Conservation (phyloP, 1,140 invertebrate species). For the Berghia stephanieae region DNA sequence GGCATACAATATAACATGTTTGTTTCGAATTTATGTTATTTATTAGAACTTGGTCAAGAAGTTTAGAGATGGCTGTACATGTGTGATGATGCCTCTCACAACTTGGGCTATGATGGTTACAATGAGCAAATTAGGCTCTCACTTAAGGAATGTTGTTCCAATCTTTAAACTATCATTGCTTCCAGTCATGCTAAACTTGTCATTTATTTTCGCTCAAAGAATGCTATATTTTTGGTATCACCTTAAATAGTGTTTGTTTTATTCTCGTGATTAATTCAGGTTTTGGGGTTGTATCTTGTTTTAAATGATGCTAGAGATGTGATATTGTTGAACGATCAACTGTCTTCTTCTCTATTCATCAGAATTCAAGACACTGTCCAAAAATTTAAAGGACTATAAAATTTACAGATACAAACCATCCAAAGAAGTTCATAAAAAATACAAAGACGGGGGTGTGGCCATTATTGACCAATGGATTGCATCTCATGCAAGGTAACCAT, state of each 20-base stretch:
- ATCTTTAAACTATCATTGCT: too few species aligned
- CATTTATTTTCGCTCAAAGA: too few species aligned
- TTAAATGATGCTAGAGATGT: background rate
- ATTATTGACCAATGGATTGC: slow-evolving; percentile 97
- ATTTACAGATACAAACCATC: slow-evolving; percentile 69
- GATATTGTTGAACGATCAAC: background rate
- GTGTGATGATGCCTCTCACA: too few species aligned
- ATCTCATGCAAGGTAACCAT: slow-evolving; percentile 77
- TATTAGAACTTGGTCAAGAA: too few species aligned
- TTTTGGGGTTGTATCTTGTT: background rate
- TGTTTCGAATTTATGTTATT: too few species aligned
- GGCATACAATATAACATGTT: too few species aligned
- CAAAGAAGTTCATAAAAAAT: slow-evolving; percentile 59
- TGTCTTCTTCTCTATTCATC: slow-evolving; percentile 16
- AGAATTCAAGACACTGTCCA: slow-evolving; percentile 49
- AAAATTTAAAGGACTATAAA: slow-evolving; percentile 43
- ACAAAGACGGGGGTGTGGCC: slow-evolving; percentile 87
- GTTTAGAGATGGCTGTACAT: too few species aligned
- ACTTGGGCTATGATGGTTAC: too few species aligned
- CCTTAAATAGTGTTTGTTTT: background rate
- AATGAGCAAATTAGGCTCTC: too few species aligned
- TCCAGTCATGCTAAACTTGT: too few species aligned
- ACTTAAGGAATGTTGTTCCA: too few species aligned
- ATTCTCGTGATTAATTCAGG: background rate
- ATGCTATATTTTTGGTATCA: background rate